phyloP scores from a whole-genome alignment of 2,113 vertebrate genomes.

The Corythornis vintsioides region DNA sequence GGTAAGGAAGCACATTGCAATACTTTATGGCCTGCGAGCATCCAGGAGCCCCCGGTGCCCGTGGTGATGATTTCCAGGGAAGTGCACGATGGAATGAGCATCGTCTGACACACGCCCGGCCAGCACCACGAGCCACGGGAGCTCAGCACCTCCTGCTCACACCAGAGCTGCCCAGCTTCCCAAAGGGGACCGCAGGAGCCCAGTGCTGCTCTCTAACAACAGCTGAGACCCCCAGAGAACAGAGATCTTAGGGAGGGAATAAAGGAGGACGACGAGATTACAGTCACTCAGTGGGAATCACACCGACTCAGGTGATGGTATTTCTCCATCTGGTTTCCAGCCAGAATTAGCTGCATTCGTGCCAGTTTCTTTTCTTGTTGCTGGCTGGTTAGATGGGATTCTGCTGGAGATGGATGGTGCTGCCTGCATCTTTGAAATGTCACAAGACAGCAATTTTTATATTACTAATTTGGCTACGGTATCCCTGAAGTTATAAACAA shows the following conservation, averaged over 20 bases:
- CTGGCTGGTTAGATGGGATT: neutral
- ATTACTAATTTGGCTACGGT: neutral
- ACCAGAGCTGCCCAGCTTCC: neutral
- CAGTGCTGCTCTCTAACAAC: neutral
- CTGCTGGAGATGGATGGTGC: neutral
- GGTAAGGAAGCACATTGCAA: slow-evolving; percentile 12
- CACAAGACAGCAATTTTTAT: neutral
- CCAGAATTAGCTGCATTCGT: neutral
- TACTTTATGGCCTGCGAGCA: neutral
- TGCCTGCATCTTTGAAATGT: neutral
- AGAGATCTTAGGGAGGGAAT: neutral
- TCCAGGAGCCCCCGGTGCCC: neutral
- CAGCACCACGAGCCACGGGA: too few species aligned
- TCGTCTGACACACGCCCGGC: neutral
- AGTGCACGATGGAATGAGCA: slow-evolving; percentile 1
- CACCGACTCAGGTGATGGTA: slow-evolving; percentile 34
- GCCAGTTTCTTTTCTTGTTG: neutral
- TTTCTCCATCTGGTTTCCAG: slow-evolving; percentile 29
- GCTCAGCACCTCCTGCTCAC: neutral
- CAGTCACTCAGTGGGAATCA: slow-evolving; percentile 14
- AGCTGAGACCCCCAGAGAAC: neutral
- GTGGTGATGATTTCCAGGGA: slow-evolving; percentile 6
- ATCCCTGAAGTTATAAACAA: neutral
- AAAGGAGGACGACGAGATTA: slow-evolving; percentile 46
- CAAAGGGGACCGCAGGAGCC: neutral